Percentiles rank a stretch among this genome's conserved stretches.
phyloP scores from a whole-genome alignment of 2,797 vertebrate genomes.

The Clamator glandarius region DNA sequence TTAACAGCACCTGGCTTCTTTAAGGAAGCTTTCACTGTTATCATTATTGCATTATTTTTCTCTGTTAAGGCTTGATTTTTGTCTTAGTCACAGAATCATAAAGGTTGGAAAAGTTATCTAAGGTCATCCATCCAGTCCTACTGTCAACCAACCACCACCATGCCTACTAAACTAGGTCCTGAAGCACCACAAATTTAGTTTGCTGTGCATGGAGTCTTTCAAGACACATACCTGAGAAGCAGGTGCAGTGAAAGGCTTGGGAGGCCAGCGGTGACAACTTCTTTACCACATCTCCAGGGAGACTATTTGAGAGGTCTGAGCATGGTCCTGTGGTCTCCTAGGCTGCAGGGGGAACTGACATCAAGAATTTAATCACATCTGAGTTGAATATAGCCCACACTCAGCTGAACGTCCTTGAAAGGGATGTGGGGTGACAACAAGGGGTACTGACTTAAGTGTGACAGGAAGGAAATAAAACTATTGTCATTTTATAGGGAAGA shows the following conservation, averaged over 20 bases:
- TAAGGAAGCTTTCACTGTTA: no score
- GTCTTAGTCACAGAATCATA: no score
- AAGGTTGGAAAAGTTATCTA: no score
- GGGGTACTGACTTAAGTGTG: not conserved
- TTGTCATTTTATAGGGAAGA: not conserved
- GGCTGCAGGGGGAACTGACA: not conserved
- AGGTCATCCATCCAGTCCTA: no score
- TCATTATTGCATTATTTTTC: no score
- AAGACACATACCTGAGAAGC: not conserved
- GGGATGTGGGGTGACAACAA: not conserved
- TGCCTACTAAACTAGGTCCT: no score
- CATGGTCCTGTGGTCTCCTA: not conserved
- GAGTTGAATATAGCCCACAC: not conserved
- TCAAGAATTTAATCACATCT: not conserved
- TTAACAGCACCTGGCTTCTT: no score
- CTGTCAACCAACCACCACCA: no score
- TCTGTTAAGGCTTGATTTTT: no score
- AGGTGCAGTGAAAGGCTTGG: not conserved
- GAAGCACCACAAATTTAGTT: not conserved
- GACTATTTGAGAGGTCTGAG: not conserved
- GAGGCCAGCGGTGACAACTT: not conserved
- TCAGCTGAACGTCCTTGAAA: not conserved
- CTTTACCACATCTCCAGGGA: not conserved
- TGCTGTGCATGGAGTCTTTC: not conserved
- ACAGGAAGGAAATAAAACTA: not conserved